Base-by-base conservation (phyloP, 2,888 invertebrate genomes). In the Cecidostiba fungosa region DNA sequence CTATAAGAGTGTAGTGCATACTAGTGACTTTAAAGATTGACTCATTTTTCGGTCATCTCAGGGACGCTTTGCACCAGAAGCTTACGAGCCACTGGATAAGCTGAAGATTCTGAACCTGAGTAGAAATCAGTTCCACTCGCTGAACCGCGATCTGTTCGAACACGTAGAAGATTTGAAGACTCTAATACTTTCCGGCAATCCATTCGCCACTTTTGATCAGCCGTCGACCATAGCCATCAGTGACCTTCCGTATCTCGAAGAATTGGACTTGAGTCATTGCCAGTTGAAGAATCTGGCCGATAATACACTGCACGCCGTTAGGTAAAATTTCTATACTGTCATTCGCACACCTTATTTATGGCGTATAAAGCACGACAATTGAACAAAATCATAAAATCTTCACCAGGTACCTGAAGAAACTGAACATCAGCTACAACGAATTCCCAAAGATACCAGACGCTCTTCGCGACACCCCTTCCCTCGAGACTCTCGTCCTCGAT, bases 111-210 rank as follows among this genome's bases (percentile, higher is more conserved):
- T 97, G 26, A 95, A 96, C 90, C 93, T 98, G 86, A 96, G 96
- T 0, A 92, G 95, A 91, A 98, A 98, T 92, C 94, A 95, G 32
- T 92, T 98, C 0, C 96, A 97, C 89, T 95, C 95, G 0, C 92
- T 98, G n/a, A 92, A 96, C 90, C 94, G 94, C 77, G 96, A 97
- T 90, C 90, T 97, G 1, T 98, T 98, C 91, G 96, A 96, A 89
- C 97, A 98, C 90, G 92, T 96, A 4, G 95, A 95, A 0, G 94
- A 95, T 76, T 91, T 98, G 59, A 95, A 96, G 88, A 94, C 95
- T 19, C 92, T 98, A 76, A 95, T 95, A 89, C 93, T 98, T 36
- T 95, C 95, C 87, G 95, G 95, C n/a, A 98, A 98, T 93, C 96
- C 96, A 0, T 94, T 98, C 19, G 94, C 94, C 19, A 94, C 95